Evolutionary conservation across 2,888 invertebrate species (phyloP).

Genomic region (Cantharis lateralis): DNA sequence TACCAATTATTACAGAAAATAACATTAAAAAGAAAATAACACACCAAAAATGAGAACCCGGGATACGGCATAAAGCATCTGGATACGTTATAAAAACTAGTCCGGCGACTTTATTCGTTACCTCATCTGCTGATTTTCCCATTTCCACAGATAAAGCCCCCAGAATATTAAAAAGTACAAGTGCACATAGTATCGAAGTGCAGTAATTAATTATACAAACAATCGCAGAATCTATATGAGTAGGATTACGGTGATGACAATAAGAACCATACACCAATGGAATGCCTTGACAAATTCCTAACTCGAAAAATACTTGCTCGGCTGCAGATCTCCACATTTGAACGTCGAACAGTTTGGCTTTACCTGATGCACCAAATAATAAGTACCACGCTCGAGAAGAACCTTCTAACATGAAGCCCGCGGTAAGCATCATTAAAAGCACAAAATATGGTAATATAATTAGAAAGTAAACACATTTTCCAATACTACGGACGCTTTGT

Average conservation of each 20-base stretch:
- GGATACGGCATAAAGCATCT: constrained; percentile 12
- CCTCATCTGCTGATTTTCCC: not conserved
- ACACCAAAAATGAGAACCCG: constrained; percentile 23
- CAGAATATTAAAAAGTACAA: constrained; percentile 5
- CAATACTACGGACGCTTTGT: constrained; percentile 22
- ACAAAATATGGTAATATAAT: constrained; percentile 20
- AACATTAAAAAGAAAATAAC: constrained; percentile 21
- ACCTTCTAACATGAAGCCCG: constrained; percentile 16
- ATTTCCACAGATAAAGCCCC: constrained; percentile 4
- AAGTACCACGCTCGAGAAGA: constrained; percentile 1
- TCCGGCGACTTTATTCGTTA: constrained; percentile 1
- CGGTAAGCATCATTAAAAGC: constrained; percentile 14
- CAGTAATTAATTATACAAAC: constrained; percentile 10
- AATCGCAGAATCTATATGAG: constrained; percentile 18
- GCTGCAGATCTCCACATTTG: constrained; percentile 59
- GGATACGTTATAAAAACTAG: constrained; percentile 22
- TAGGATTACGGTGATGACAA: constrained; percentile 17
- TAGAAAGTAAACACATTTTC: constrained; percentile 16
- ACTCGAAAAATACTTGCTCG: constrained; percentile 56
- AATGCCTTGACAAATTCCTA: constrained; percentile 55
- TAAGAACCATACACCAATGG: constrained; percentile 28
- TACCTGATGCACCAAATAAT: not conserved
- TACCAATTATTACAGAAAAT: constrained; percentile 21
- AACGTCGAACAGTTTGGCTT: constrained; percentile 8
- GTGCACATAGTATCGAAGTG: constrained; percentile 4